Evolutionary conservation across 2,797 vertebrate genomes (phyloP).

Genomic region (Pipistrellus pipistrellus): DNA sequence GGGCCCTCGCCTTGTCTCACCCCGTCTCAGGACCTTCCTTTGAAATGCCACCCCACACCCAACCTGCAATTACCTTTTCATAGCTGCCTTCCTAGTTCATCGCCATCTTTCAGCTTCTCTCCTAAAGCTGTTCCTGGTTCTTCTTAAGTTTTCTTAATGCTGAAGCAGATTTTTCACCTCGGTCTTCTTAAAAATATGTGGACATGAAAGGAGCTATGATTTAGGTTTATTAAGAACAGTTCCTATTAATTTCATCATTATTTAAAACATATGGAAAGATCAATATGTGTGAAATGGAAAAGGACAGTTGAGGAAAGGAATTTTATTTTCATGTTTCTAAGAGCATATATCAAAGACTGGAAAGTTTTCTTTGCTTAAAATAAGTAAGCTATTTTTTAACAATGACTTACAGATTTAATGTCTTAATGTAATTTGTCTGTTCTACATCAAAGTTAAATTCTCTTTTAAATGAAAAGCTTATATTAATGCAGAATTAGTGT

Average conservation of each 20-base stretch:
- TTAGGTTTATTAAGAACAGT: constrained; percentile 81
- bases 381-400: constrained; percentile 80
- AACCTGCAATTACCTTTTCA: neutral
- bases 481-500: constrained; percentile 73
- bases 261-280: constrained; percentile 83
- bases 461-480: constrained; percentile 80
- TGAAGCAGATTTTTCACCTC: constrained; percentile 76
- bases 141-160: constrained; percentile 61
- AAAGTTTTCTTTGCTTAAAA: constrained; percentile 81
- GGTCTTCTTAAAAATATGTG: constrained; percentile 65
- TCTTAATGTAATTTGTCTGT: constrained; percentile 81
- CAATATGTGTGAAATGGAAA: constrained; percentile 82
- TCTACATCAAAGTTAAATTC: constrained; percentile 82
- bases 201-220: constrained; percentile 78
- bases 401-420: constrained; percentile 82
- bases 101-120: neutral
- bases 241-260: constrained; percentile 82
- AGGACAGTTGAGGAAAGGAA: constrained; percentile 83
- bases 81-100: neutral
- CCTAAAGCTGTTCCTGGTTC: constrained; percentile 62
- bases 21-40: neutral
- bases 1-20: neutral
- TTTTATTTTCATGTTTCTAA: constrained; percentile 83
- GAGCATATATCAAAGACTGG: constrained; percentile 82
- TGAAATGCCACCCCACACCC: neutral